Base-by-base conservation (phyloP, 1,140 invertebrate species). In the Aphelinus certus region DNA sequence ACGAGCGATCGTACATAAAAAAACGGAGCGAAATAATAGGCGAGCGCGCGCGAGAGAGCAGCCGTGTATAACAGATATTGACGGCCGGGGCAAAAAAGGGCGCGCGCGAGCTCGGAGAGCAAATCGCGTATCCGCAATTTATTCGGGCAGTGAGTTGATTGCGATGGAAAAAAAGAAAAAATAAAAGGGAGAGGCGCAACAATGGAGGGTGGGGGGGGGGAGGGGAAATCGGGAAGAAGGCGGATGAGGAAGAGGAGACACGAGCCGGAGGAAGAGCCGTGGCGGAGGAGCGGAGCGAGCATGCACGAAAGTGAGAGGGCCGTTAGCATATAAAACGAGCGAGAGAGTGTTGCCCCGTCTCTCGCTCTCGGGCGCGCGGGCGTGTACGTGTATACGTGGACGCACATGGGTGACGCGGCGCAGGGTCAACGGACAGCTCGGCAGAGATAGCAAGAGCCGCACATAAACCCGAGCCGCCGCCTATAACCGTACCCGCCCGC, bases 221-320 rank as follows among this genome's bases (percentile, higher is more conserved):
- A 66, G 64, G 46, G 51, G 45, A 3, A 49, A 49, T 26, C 26
- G 58, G 42, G 2, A 45, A 3, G 42, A 9, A 61, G 42, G 61
- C 7, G 61, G 7, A 63, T 4, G 48, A 48, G 64, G 48, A 7
- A 53, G 46, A 55, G 64, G 7, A 53, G 46, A 63, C 26, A 26
- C 26, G 26, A 26, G 26, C 26, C 26, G 26, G 26, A 26, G 46
- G 46, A 63, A n/a, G 61, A 26, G 26, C 26, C 26, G 26, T 3
- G 3, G 53, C 49, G 4, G 45, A 10, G 42, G 26, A 53, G 49
- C 6, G 3, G 65, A 7, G 55, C 66, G n/a, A 26, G 46, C 51
- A 42, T 63, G 69, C 60, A 63, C 69, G 69, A 71, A 71, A 71
- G 69, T 71, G 69, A 71, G 69, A 71, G 61, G 69, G 69, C 69